phyloP scores from a whole-genome alignment of 2,797 vertebrate species.

The Chelmon rostratus region DNA sequence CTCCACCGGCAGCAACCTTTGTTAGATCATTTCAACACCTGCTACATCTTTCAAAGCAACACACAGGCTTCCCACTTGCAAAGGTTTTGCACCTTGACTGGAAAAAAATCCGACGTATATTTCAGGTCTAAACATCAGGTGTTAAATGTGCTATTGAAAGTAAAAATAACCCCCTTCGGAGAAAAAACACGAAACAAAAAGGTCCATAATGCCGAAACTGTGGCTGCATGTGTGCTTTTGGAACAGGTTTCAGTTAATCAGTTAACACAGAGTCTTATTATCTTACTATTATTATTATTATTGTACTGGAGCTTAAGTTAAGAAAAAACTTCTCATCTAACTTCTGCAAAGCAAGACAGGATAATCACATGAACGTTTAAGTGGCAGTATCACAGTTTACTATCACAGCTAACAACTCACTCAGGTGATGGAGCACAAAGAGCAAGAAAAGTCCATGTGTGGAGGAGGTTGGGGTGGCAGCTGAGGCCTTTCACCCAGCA shows the following conservation, averaged over 20 bases:
- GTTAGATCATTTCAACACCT: constrained; percentile 81
- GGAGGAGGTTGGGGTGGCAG: too few relatives aligned
- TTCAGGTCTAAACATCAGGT: constrained; percentile 37
- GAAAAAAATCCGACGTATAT: constrained; percentile 22
- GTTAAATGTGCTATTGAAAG: constrained; percentile 21
- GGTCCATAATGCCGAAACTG: not conserved
- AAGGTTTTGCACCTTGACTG: constrained; percentile 39
- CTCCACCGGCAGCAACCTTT: constrained; percentile 80
- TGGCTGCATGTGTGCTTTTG: not conserved
- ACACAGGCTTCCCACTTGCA: constrained; percentile 31
- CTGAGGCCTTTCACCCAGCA: too few relatives aligned
- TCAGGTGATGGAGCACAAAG: too few relatives aligned
- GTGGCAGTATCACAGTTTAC: not conserved
- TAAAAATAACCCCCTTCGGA: constrained; percentile 28
- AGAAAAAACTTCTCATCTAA: not conserved
- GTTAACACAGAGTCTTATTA: not conserved
- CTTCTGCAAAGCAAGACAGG: not conserved
- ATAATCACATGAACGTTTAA: not conserved
- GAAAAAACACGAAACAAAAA: constrained; percentile 26
- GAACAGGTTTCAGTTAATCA: not conserved
- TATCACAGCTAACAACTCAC: too few relatives aligned
- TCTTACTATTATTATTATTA: not conserved
- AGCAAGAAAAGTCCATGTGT: too few relatives aligned
- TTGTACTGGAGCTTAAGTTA: not conserved
- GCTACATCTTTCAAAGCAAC: constrained; percentile 67